Conservation (phyloP, 2,797 vertebrate species). For the Rhincodon typus region DNA sequence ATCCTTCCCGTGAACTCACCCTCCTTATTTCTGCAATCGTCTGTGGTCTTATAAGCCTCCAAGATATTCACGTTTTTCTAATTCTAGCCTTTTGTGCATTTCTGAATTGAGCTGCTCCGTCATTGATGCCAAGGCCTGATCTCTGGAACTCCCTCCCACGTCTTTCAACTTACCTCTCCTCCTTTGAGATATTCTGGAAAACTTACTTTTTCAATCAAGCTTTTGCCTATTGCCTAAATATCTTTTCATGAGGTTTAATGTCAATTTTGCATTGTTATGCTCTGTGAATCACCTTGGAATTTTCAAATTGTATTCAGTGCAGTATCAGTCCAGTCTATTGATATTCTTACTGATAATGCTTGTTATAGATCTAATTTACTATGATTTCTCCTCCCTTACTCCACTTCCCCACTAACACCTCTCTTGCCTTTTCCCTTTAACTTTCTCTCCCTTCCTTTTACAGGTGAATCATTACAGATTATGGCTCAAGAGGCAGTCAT, state of each 20-base stretch:
- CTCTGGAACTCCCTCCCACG: too few species aligned
- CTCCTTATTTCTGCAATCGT: too few species aligned
- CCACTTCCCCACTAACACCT: background rate
- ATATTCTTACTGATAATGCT: background rate
- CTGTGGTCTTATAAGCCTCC: too few species aligned
- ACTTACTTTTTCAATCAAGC: background rate
- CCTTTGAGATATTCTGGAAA: background rate
- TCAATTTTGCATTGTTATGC: background rate
- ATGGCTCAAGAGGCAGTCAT: background rate
- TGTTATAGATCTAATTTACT: background rate
- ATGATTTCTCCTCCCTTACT: background rate
- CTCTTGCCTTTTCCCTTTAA: background rate
- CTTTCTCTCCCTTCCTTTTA: background rate
- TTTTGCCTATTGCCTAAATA: background rate
- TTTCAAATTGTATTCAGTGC: background rate
- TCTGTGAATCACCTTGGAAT: background rate
- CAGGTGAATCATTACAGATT: background rate
- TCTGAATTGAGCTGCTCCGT: too few species aligned
- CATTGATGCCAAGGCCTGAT: too few species aligned
- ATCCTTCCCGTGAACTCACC: too few species aligned
- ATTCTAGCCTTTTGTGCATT: too few species aligned
- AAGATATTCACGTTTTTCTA: too few species aligned
- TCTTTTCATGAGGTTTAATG: background rate
- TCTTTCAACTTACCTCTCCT: background rate
- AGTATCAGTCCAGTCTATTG: background rate